A percentile compares a stretch with the other conserved stretches of the same genome.
These are phyloP conservation scores for Aleiodes testaceus DNA, from an alignment of 2,888 invertebrate species.

Conservation along the genomic window DNA sequence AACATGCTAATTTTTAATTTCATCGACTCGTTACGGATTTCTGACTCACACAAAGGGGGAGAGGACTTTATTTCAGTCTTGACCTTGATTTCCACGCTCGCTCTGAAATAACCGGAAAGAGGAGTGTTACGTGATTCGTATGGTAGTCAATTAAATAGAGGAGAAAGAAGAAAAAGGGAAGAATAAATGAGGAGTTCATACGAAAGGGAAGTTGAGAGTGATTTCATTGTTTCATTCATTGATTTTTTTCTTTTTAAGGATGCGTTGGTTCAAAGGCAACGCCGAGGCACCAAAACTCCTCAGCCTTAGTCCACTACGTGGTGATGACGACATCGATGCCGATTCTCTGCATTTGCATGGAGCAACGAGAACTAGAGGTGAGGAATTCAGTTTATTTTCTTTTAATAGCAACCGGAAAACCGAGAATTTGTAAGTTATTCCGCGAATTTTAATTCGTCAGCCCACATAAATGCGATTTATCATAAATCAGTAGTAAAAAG, in stretches of 20 bases:
- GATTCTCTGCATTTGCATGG: conserved; percentile 66
- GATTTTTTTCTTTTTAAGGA: conserved; percentile 61
- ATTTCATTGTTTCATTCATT: conserved; percentile 25
- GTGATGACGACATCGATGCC: conserved; percentile 69
- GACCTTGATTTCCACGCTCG: conserved; percentile 37
- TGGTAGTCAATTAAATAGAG: conserved; percentile 18
- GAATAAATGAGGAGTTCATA: neutral
- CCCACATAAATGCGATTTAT: conserved; percentile 19
- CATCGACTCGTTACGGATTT: conserved; percentile 8
- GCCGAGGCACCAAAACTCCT: conserved; percentile 81
- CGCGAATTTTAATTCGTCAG: conserved; percentile 14
- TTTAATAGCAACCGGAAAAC: no score
- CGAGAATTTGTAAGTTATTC: neutral
- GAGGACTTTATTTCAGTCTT: conserved; percentile 19
- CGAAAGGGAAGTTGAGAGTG: conserved; percentile 27
- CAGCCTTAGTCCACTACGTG: conserved; percentile 78
- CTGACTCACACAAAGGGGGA: conserved; percentile 8
- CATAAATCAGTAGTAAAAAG: no score
- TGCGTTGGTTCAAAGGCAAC: conserved; percentile 83
- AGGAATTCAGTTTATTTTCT: conserved; percentile 52
- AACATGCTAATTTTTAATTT: neutral
- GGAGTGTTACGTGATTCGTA: conserved; percentile 13
- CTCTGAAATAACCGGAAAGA: conserved; percentile 25
- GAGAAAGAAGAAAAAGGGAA: neutral
- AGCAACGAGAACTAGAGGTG: conserved; percentile 73